These are phyloP conservation scores for Myzus persicae DNA, from an alignment of 1,140 invertebrate species.

Conservation along the genomic window DNA sequence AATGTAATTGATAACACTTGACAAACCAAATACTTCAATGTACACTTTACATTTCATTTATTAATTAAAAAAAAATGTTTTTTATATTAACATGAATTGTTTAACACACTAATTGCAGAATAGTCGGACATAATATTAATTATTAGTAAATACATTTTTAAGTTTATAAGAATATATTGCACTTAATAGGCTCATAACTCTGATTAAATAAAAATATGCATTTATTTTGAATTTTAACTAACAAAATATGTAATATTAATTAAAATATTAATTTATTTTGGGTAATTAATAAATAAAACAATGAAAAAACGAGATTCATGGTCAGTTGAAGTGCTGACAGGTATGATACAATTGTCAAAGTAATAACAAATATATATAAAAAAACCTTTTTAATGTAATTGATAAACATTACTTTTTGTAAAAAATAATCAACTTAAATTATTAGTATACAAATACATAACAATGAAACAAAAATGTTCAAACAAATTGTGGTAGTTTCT, in stretches of 20 bases:
- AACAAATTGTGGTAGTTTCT: background rate
- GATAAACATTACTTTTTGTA: background rate
- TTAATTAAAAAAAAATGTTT: background rate
- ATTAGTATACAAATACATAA: conserved; percentile 47
- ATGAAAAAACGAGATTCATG: conserved; percentile 17
- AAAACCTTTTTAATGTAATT: background rate
- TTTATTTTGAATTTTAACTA: background rate
- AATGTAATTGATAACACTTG: background rate
- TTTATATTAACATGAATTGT: background rate
- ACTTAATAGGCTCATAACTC: background rate
- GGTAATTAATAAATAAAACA: background rate
- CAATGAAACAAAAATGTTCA: conserved; percentile 25
- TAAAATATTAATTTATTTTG: background rate
- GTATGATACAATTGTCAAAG: conserved; percentile 9
- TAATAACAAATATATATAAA: conserved; percentile 3
- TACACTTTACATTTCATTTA: background rate
- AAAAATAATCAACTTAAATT: conserved; percentile 33
- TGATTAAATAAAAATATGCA: background rate
- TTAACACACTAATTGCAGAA: background rate
- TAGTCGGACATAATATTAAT: conserved; percentile 3
- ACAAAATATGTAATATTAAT: background rate
- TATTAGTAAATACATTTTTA: conserved; percentile 33
- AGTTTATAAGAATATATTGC: background rate
- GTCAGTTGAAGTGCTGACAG: background rate
- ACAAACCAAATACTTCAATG: conserved; percentile 29